These are phyloP conservation scores for Oreortyx pictus DNA, from an alignment of 2,797 vertebrate species.

Conservation along the genomic window DNA sequence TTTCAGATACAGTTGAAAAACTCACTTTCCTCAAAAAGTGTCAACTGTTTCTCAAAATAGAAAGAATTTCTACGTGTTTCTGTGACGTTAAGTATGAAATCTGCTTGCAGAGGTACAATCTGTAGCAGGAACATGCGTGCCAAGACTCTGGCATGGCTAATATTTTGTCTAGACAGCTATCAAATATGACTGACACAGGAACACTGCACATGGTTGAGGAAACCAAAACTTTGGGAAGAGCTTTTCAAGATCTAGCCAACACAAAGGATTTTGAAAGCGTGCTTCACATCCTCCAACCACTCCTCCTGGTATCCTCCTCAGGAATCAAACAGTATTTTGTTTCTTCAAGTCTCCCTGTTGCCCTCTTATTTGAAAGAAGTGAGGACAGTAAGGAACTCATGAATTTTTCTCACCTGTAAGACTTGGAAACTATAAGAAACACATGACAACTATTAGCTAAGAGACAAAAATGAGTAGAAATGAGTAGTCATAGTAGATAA, in stretches of 20 bases:
- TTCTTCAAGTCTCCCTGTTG: not conserved
- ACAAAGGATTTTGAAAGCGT: not conserved
- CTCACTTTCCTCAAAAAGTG: slow-evolving; percentile 22
- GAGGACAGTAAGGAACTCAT: not conserved
- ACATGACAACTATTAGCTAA: not conserved
- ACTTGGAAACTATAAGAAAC: not conserved
- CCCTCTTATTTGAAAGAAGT: not conserved
- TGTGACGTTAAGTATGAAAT: slow-evolving; percentile 61
- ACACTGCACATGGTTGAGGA: slow-evolving; percentile 34
- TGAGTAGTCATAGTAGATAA: not conserved
- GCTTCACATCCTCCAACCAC: not conserved
- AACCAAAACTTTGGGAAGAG: slow-evolving; percentile 41
- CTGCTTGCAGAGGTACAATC: slow-evolving; percentile 55
- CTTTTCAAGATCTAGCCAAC: slow-evolving; percentile 18
- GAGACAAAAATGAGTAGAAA: not conserved
- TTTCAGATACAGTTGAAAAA: slow-evolving; percentile 21
- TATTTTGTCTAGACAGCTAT: slow-evolving; percentile 67
- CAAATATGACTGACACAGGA: slow-evolving; percentile 56
- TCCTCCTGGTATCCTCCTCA: not conserved
- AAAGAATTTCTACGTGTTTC: slow-evolving; percentile 24
- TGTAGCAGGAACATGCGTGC: slow-evolving; percentile 40
- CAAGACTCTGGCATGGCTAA: slow-evolving; percentile 51
- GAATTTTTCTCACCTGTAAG: not conserved
- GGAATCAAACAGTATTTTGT: not conserved
- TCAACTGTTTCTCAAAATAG: slow-evolving; percentile 13